phyloP scores from a whole-genome alignment of 2,888 invertebrate species.

The Chironomus tentans region DNA sequence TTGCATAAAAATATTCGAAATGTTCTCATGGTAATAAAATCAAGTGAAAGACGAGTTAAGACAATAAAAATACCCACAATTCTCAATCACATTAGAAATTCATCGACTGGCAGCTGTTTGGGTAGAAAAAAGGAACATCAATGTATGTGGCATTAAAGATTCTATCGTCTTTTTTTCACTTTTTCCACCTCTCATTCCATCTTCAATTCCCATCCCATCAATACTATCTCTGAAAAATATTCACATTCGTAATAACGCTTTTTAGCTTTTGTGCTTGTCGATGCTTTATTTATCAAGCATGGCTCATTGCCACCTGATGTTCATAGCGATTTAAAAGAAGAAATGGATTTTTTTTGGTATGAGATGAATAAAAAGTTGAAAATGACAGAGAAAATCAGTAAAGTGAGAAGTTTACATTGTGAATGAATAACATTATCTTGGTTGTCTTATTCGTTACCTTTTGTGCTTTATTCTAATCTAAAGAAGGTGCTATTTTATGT shows the following conservation, averaged over 20 bases:
- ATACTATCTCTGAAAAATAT: too few species aligned
- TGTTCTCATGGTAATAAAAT: constrained; percentile 16
- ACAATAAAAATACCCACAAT: constrained; percentile 22
- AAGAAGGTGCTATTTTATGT: too few species aligned
- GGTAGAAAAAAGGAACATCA: background rate
- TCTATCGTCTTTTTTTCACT: background rate
- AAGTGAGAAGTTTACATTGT: background rate
- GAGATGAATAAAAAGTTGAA: background rate
- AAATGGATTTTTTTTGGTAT: too few species aligned
- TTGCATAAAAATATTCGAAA: background rate
- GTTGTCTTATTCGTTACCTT: background rate
- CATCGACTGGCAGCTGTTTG: constrained; percentile 7
- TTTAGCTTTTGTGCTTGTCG: background rate
- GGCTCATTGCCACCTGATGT: constrained; percentile 6
- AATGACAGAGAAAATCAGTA: background rate
- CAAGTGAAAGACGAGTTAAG: constrained; percentile 20
- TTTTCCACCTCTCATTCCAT: background rate
- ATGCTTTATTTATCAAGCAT: constrained; percentile 11
- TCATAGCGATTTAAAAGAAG: background rate
- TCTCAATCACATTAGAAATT: constrained; percentile 25
- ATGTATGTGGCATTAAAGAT: background rate
- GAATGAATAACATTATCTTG: background rate
- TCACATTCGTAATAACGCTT: background rate
- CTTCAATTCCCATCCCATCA: too few species aligned
- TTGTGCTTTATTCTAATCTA: too few species aligned